Evolutionary conservation across 2,888 invertebrate genomes (phyloP).

Genomic region (Limenitis arthemis): DNA sequence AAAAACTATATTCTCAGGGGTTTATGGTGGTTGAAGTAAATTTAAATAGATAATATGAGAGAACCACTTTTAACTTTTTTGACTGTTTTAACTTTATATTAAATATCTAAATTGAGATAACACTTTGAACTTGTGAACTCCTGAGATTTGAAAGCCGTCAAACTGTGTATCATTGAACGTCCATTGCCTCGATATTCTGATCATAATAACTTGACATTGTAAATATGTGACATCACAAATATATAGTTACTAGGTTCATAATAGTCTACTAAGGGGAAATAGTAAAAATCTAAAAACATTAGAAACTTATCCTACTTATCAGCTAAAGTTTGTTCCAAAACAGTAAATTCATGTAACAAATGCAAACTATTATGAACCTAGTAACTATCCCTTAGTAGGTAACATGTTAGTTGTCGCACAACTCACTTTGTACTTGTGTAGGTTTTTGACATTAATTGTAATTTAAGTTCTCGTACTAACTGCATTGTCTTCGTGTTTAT

Average conservation of each 20-base stretch:
- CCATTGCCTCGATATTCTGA: not conserved
- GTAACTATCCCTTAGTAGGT: constrained; percentile 21
- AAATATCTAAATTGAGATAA: too few relatives aligned
- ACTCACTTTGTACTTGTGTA: constrained; percentile 30
- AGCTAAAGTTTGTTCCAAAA: constrained; percentile 48
- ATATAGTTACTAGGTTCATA: constrained; percentile 32
- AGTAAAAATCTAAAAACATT: constrained; percentile 22
- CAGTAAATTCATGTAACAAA: constrained; percentile 50
- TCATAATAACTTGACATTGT: constrained; percentile 37
- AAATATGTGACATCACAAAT: constrained; percentile 59
- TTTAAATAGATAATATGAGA: too few relatives aligned
- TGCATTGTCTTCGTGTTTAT: constrained; percentile 51
- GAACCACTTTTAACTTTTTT: too few relatives aligned
- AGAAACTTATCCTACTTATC: constrained; percentile 27
- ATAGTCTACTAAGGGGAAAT: too few relatives aligned
- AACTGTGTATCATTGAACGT: not conserved
- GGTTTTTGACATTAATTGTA: constrained; percentile 54
- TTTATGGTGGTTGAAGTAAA: too few relatives aligned
- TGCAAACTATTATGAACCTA: constrained; percentile 31
- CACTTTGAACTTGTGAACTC: too few relatives aligned
- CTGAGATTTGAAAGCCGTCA: too few relatives aligned
- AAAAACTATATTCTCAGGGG: too few relatives aligned
- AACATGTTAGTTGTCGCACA: not conserved
- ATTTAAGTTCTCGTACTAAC: constrained; percentile 49
- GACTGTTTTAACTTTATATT: too few relatives aligned